phyloP scores from a whole-genome alignment of 2,888 invertebrate species.

The Melanargia galathea region DNA sequence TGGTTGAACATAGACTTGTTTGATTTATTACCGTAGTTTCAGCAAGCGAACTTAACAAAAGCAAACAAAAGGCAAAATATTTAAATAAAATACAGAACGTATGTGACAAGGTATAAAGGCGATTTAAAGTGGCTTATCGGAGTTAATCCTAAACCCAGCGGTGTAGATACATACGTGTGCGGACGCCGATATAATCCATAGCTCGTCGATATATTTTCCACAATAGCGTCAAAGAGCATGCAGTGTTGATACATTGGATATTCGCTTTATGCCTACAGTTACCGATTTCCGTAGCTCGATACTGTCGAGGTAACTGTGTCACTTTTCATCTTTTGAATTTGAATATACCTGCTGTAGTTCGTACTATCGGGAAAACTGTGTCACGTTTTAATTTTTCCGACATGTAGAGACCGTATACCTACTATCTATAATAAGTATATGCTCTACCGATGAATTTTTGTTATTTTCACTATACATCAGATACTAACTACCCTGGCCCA shows the following conservation, averaged over 20 bases:
- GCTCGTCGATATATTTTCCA: conserved; percentile 13
- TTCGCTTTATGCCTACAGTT: conserved; percentile 14
- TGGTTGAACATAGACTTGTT: no score
- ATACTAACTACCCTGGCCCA: no score
- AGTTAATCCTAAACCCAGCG: conserved; percentile 9
- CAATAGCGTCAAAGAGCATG: conserved; percentile 20
- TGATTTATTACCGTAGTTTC: no score
- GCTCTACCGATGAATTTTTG: background rate
- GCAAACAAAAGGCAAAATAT: background rate
- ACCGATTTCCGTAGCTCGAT: conserved; percentile 10
- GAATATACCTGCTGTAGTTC: conserved; percentile 5
- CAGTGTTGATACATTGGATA: conserved; percentile 21
- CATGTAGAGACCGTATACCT: background rate
- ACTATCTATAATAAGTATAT: background rate
- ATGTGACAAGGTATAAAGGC: background rate
- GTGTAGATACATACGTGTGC: background rate
- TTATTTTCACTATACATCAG: background rate
- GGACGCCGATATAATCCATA: conserved; percentile 8
- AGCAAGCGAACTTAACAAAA: no score
- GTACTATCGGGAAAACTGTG: conserved; percentile 13
- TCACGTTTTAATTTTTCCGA: conserved; percentile 14
- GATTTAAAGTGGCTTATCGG: conserved; percentile 7
- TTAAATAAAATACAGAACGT: background rate
- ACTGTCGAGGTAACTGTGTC: conserved; percentile 21
- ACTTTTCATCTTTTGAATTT: conserved; percentile 16